Conservation (phyloP, 2,797 vertebrate species). For the Xenentodon cancila region DNA sequence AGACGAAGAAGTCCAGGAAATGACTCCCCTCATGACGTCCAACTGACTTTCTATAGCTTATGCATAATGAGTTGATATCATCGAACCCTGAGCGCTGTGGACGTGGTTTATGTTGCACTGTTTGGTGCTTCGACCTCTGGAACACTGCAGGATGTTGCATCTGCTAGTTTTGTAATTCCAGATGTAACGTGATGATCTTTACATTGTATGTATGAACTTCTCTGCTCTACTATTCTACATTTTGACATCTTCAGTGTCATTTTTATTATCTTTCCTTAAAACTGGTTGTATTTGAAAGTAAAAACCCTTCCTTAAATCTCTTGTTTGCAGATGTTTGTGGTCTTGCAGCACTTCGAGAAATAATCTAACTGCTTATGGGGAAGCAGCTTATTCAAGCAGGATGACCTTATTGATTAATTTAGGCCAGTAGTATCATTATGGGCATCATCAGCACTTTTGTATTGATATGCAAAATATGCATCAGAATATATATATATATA, state of each 20-base stretch:
- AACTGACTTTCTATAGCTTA: slow-evolving; percentile 28
- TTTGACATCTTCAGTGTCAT: slow-evolving; percentile 27
- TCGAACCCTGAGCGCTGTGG: slow-evolving; percentile 17
- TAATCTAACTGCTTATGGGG: too few species aligned
- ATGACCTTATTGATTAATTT: too few species aligned
- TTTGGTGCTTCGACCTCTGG: not conserved
- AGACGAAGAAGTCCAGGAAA: slow-evolving; percentile 84
- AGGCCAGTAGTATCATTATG: too few species aligned
- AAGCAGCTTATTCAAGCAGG: too few species aligned
- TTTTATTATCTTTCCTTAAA: slow-evolving; percentile 35
- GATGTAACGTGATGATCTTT: slow-evolving; percentile 26
- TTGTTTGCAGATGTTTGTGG: too few species aligned
- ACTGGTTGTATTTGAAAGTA: slow-evolving; percentile 47
- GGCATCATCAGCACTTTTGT: too few species aligned
- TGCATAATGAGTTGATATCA: slow-evolving; percentile 17
- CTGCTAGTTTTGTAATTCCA: slow-evolving; percentile 42
- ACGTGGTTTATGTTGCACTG: not conserved
- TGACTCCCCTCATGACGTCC: slow-evolving; percentile 14
- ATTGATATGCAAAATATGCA: too few species aligned
- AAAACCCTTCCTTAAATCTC: not conserved
- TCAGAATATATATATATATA: too few species aligned
- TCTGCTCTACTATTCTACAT: slow-evolving; percentile 21
- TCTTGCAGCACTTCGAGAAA: too few species aligned
- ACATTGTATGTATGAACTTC: slow-evolving; percentile 36
- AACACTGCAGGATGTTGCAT: slow-evolving; percentile 27